Conservation (phyloP, 2,113 vertebrate species). For the Mesitornis unicolor region DNA sequence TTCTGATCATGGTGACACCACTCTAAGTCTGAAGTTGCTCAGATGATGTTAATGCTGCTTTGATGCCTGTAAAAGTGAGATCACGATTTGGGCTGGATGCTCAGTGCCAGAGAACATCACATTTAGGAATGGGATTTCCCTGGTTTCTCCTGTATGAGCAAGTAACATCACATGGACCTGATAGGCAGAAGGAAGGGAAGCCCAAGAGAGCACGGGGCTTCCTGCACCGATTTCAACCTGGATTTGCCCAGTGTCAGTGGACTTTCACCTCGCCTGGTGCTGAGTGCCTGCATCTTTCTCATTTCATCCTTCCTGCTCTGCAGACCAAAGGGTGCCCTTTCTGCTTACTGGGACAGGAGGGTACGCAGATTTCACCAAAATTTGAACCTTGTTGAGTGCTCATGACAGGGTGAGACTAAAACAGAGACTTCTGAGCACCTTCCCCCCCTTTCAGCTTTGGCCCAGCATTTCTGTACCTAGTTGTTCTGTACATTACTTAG, state of each 20-base stretch:
- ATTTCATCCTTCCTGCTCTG: background rate
- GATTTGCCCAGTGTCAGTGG: background rate
- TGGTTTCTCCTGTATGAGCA: background rate
- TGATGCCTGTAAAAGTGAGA: background rate
- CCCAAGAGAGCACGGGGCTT: background rate
- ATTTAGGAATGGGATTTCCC: background rate
- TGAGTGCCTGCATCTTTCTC: background rate
- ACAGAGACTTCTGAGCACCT: background rate
- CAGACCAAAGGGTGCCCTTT: background rate
- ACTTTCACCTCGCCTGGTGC: background rate
- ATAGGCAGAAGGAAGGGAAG: background rate
- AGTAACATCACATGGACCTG: background rate
- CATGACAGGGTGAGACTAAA: background rate
- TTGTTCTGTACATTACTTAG: background rate
- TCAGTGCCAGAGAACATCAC: background rate
- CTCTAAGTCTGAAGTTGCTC: background rate
- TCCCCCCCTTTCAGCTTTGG: background rate
- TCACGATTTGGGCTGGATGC: background rate
- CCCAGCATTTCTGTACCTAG: background rate
- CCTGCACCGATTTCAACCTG: background rate
- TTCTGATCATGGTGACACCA: background rate
- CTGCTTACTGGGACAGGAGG: background rate
- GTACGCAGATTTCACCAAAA: background rate
- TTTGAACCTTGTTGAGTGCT: background rate
- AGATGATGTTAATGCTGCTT: background rate